A percentile compares a stretch with the other conserved stretches of the same genome.
phyloP scores from a whole-genome alignment of 2,797 vertebrate genomes.

The Acrossocheilus wenchowensis region DNA sequence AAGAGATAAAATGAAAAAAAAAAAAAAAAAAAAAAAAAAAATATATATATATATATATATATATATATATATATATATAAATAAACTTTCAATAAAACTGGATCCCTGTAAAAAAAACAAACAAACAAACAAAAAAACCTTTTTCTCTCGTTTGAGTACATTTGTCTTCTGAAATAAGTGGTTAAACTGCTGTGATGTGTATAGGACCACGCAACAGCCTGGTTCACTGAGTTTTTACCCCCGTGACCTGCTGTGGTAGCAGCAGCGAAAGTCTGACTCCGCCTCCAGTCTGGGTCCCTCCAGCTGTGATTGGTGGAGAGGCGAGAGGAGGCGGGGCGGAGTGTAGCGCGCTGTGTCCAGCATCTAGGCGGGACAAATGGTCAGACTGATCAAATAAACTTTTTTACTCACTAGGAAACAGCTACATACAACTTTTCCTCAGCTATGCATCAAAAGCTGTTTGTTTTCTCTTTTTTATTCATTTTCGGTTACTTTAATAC shows the following conservation, averaged over 20 bases:
- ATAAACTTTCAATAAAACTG: background rate
- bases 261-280: background rate
- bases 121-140: too few species aligned
- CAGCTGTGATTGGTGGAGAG: constrained; percentile 53
- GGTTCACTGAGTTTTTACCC: background rate
- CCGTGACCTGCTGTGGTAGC: background rate
- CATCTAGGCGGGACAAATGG: constrained; percentile 68
- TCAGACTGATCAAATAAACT: constrained; percentile 46
- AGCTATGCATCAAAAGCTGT: background rate
- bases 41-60: too few species aligned
- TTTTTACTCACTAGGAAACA: constrained; percentile 31
- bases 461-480: background rate
- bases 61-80: too few species aligned
- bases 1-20: too few species aligned
- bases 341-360: constrained; percentile 51
- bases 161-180: background rate
- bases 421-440: constrained; percentile 6
- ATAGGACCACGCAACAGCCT: background rate
- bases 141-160: background rate
- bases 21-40: too few species aligned
- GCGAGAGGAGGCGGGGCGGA: constrained; percentile 30
- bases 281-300: background rate
- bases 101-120: too few species aligned
- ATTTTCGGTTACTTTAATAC: background rate
- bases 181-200: background rate